Percentiles rank a stretch among this genome's conserved stretches.
Conservation (phyloP, 2,888 invertebrate genomes). For the Platynereis dumerilii region DNA sequence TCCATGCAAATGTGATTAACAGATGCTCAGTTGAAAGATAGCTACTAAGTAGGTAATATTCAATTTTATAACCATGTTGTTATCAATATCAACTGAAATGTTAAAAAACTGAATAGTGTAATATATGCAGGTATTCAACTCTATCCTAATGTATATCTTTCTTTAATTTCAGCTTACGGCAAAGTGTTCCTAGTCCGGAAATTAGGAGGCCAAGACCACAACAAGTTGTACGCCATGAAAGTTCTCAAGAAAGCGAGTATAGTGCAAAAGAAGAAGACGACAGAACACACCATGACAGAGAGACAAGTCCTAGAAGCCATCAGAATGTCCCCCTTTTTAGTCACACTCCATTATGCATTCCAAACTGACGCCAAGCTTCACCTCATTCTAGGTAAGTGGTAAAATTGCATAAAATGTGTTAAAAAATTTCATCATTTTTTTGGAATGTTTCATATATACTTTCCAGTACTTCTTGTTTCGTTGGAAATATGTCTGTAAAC, state of each 20-base stretch:
- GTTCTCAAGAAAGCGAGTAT: slow-evolving; percentile 94
- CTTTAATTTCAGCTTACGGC: slow-evolving; percentile 63
- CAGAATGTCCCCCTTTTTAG: slow-evolving; percentile 92
- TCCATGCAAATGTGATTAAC: too few species aligned
- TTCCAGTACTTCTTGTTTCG: too few species aligned
- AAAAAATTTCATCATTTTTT: too few species aligned
- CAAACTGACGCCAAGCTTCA: slow-evolving; percentile 96
- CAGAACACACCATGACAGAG: slow-evolving; percentile 95
- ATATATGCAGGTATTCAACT: too few species aligned
- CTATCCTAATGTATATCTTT: neutral
- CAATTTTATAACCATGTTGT: too few species aligned
- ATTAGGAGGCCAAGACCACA: slow-evolving; percentile 80
- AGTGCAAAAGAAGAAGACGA: slow-evolving; percentile 71
- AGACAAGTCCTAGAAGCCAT: slow-evolving; percentile 95
- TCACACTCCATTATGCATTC: slow-evolving; percentile 97
- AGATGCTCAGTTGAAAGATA: too few species aligned
- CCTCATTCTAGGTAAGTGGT: slow-evolving; percentile 90
- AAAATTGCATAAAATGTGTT: too few species aligned
- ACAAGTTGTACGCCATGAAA: slow-evolving; percentile 96
- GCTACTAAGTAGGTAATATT: too few species aligned
- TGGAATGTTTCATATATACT: too few species aligned
- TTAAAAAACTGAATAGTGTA: too few species aligned
- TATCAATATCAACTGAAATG: too few species aligned
- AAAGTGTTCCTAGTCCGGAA: slow-evolving; percentile 95
- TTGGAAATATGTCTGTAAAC: too few species aligned